Conservation (phyloP, 2,797 vertebrate species). For the Acanthiza pusilla region DNA sequence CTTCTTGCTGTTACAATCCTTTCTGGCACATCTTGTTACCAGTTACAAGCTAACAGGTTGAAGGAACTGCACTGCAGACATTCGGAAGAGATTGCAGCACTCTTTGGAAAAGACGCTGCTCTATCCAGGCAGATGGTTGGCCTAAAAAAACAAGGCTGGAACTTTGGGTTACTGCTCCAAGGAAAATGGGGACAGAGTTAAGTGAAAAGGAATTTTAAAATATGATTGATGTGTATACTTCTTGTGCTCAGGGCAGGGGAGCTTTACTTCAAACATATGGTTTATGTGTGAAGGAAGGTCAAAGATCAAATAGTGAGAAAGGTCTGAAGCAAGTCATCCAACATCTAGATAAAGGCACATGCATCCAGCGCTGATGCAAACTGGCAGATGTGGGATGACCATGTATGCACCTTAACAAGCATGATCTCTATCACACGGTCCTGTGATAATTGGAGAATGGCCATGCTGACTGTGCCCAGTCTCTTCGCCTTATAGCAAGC, state of each 20-base stretch:
- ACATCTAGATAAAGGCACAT: not conserved
- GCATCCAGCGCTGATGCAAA: not conserved
- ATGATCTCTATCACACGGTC: not conserved
- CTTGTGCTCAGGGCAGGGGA: not conserved
- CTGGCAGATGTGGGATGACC: not conserved
- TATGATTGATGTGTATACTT: not conserved
- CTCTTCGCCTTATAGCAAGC: not conserved
- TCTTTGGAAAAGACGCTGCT: not conserved
- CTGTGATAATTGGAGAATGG: not conserved
- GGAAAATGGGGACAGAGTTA: not conserved
- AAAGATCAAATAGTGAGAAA: not conserved
- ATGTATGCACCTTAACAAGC: not conserved
- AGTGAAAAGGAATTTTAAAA: constrained; percentile 6
- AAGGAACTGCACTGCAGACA: not conserved
- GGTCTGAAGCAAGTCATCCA: not conserved
- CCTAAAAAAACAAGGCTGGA: not conserved
- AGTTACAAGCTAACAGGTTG: not conserved
- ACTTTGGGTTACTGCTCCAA: not conserved
- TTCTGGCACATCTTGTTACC: not conserved
- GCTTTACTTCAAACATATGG: not conserved
- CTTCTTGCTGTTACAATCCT: not conserved
- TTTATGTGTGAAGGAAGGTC: not conserved
- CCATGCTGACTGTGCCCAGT: not conserved
- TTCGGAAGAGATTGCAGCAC: not conserved
- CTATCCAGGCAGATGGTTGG: not conserved